Evolutionary conservation across 2,113 vertebrate genomes (phyloP).

Genomic region (Rallus limicola): DNA sequence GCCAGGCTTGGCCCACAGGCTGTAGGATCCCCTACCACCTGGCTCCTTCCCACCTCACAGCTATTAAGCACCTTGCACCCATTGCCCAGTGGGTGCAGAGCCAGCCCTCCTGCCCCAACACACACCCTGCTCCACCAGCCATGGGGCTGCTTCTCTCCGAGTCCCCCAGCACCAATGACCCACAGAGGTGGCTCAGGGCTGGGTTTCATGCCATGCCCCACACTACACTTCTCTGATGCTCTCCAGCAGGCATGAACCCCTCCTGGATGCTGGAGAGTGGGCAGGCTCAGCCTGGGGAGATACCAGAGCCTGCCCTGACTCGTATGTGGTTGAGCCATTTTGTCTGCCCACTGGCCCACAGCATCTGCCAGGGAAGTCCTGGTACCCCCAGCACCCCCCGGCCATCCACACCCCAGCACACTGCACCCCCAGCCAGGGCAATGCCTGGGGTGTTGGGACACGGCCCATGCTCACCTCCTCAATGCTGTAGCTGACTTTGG

Average conservation of each 20-base stretch:
- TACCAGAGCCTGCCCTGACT: not conserved
- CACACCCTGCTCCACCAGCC: not conserved
- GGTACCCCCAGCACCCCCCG: not conserved
- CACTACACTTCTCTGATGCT: not conserved
- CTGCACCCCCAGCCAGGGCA: not conserved
- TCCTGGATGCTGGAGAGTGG: not conserved
- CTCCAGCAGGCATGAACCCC: not conserved
- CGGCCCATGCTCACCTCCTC: conserved; percentile 23
- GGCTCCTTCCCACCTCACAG: not conserved
- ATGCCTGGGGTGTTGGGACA: not conserved
- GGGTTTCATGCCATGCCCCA: not conserved
- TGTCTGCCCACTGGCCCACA: not conserved
- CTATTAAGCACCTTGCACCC: not conserved
- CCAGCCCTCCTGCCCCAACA: not conserved
- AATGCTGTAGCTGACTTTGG: conserved; percentile 52
- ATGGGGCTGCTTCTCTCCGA: accelerated
- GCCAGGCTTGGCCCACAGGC: not conserved
- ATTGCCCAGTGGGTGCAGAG: not conserved
- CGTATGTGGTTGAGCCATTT: accelerated
- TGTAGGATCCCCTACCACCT: not conserved
- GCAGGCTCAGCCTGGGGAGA: not conserved
- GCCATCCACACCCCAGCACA: not conserved
- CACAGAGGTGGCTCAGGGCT: not conserved
- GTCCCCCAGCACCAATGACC: not conserved
- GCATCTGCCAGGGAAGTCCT: not conserved